These are phyloP conservation scores for Xylota segnis DNA, from an alignment of 2,888 invertebrate genomes.

Conservation along the genomic window DNA sequence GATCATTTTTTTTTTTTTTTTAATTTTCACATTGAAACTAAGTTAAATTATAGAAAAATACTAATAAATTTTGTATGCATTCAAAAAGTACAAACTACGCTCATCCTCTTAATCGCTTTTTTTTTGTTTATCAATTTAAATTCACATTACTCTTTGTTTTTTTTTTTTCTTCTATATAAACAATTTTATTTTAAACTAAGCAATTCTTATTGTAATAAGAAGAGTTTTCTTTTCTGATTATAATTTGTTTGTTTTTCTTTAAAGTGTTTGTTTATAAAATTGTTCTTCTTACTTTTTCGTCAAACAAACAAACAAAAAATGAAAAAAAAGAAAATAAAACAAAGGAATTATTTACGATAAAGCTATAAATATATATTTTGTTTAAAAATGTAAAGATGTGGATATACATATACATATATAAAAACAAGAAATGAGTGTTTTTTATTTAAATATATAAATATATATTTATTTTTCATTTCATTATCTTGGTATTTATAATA, in stretches of 20 bases:
- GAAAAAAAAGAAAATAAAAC: slow-evolving; percentile 55
- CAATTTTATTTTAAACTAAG: slow-evolving; percentile 68
- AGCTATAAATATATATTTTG: slow-evolving; percentile 65
- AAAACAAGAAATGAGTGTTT: slow-evolving; percentile 61
- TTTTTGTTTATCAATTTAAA: slow-evolving; percentile 46
- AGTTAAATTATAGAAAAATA: slow-evolving; percentile 28
- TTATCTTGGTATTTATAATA: slow-evolving; percentile 40
- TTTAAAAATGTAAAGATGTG: slow-evolving; percentile 57
- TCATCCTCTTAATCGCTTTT: slow-evolving; percentile 43
- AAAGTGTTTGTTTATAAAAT: slow-evolving; percentile 41
- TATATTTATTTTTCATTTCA: slow-evolving; percentile 42
- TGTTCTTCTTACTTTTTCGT: slow-evolving; percentile 19
- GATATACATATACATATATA: slow-evolving; percentile 55
- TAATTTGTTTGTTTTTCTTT: slow-evolving; percentile 18
- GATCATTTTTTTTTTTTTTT: slow-evolving; percentile 22
- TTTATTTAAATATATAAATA: slow-evolving; percentile 65
- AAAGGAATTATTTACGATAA: slow-evolving; percentile 63
- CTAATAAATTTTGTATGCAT: slow-evolving; percentile 48
- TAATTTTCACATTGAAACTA: slow-evolving; percentile 43
- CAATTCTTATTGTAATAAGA: slow-evolving; percentile 61
- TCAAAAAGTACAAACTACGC: slow-evolving; percentile 67
- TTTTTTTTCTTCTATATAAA: slow-evolving; percentile 66
- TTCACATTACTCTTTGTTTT: slow-evolving; percentile 39
- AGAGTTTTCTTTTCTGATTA: slow-evolving; percentile 58
- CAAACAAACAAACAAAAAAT: too few relatives aligned